A percentile compares a stretch with the other conserved stretches of the same genome.
Conservation (phyloP, 2,797 vertebrate species). For the Macropodus opercularis region DNA sequence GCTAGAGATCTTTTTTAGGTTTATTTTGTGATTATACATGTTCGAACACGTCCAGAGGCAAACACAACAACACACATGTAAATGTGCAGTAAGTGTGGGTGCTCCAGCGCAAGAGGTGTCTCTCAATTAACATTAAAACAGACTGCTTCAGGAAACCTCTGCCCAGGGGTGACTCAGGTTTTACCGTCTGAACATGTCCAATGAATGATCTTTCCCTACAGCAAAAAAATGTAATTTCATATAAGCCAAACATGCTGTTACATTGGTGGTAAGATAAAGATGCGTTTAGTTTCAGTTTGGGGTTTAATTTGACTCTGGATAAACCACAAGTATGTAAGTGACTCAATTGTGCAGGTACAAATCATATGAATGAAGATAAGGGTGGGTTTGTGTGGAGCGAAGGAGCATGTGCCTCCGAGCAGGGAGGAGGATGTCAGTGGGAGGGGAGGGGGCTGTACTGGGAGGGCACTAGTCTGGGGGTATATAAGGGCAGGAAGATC, state of each 20-base stretch:
- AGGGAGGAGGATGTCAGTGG: constrained; percentile 30
- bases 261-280: neutral
- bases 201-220: neutral
- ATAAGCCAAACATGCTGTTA: neutral
- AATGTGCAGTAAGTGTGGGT: constrained; percentile 25
- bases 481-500: constrained; percentile 72
- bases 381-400: constrained; percentile 28
- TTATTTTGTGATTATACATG: constrained; percentile 23
- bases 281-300: neutral
- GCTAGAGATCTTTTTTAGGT: neutral
- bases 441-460: constrained; percentile 29
- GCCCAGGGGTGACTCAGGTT: constrained; percentile 52
- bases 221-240: neutral
- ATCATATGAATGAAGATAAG: constrained; percentile 25
- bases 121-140: constrained; percentile 62
- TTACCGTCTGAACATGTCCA: constrained; percentile 37
- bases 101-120: constrained; percentile 21
- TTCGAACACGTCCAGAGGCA: constrained; percentile 50
- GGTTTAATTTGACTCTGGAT: neutral
- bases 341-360: neutral
- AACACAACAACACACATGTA: constrained; percentile 14
- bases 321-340: neutral
- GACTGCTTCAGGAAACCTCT: constrained; percentile 35
- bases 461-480: constrained; percentile 49
- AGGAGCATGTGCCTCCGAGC: constrained; percentile 26